A percentile compares a stretch with the other conserved stretches of the same genome.
These are phyloP conservation scores for Tanypteryx hageni DNA, from an alignment of 2,888 invertebrate species.

Conservation along the genomic window DNA sequence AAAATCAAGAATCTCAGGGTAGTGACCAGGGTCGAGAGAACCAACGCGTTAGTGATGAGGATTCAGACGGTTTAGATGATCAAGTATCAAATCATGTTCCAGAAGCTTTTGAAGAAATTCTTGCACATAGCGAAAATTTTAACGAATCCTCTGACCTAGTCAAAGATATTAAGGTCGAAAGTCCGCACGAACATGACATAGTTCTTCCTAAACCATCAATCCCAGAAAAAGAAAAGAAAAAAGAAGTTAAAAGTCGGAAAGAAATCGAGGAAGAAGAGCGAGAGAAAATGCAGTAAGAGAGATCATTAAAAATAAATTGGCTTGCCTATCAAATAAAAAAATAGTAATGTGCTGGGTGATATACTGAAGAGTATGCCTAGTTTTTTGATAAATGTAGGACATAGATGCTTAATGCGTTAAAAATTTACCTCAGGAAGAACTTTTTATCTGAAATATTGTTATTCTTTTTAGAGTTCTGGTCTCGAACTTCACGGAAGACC, in stretches of 20 bases:
- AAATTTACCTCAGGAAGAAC: neutral
- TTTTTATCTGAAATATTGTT: constrained; percentile 30
- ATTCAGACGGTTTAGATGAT: constrained; percentile 50
- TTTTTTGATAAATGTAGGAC: neutral
- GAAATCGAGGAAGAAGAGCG: constrained; percentile 96
- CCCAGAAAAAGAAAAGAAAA: constrained; percentile 81
- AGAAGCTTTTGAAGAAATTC: constrained; percentile 50
- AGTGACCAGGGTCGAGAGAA: constrained; percentile 30
- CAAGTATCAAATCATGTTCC: constrained; percentile 37
- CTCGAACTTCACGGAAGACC: constrained; percentile 99
- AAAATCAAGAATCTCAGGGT: constrained; percentile 53
- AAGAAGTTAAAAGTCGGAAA: constrained; percentile 82
- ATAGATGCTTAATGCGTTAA: no score
- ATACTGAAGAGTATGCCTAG: neutral
- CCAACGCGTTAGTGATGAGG: constrained; percentile 51
- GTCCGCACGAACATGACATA: constrained; percentile 74
- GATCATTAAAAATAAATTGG: no score
- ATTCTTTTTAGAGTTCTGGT: constrained; percentile 88
- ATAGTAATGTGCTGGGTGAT: constrained; percentile 20
- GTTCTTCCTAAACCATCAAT: constrained; percentile 70
- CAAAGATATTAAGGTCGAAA: constrained; percentile 53
- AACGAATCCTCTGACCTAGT: constrained; percentile 25
- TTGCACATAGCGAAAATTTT: constrained; percentile 1
- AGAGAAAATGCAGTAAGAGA: constrained; percentile 95
- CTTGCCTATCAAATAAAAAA: neutral